Base-by-base conservation (phyloP, 2,113 vertebrate species). In the Tragelaphus buxtoni region DNA sequence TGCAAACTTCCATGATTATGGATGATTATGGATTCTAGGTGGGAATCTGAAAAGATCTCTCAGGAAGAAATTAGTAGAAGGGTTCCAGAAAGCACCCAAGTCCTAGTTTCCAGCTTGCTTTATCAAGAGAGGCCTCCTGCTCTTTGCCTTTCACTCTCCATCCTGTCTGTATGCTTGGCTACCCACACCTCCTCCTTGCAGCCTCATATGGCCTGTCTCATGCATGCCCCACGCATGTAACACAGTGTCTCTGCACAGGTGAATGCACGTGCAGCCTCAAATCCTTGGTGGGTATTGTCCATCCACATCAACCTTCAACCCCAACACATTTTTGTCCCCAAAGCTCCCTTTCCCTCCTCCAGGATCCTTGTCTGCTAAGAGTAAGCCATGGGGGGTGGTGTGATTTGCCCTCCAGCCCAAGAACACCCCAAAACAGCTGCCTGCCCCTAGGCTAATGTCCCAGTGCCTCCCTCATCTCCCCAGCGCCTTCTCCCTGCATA, bases 181-280 rank as follows among this genome's bases (percentile, higher is more conserved):
- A n/a, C 30, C 39, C 69, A 28, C 39, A 3, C 39, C 69, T 18
- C 51, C 4, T 24, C 58, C 5, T 0, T 0, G 0, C 5, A 61
- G 30, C 32, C 49, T 42, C 77, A 3, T 4, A 0, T 53, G 39
- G 42, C 63, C 61, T 17, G 20, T 30, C 53, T 28, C 10, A 1
- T 0, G 0, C 9, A 13, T 63, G n/a, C 3, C 42, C 9, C 3
- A 0, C 13, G 26, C 17, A 26, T 0, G 3, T 17, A 4, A 28
- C 35, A 30, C 39, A 39, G 58, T 22, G 51, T 39, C 20, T 47
- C 1, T 0, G 58, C 16, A 12, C 18, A n/a, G 9, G 2, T 32
- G 56, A 56, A 17, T 26, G 18, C 55, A 63, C 8, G 12, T 0
- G 2, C 26, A 77, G 47, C 26, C 53, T n/a, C 1, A 0, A 28